phyloP scores from a whole-genome alignment of 1,140 invertebrate genomes.

The Riptortus pedestris region DNA sequence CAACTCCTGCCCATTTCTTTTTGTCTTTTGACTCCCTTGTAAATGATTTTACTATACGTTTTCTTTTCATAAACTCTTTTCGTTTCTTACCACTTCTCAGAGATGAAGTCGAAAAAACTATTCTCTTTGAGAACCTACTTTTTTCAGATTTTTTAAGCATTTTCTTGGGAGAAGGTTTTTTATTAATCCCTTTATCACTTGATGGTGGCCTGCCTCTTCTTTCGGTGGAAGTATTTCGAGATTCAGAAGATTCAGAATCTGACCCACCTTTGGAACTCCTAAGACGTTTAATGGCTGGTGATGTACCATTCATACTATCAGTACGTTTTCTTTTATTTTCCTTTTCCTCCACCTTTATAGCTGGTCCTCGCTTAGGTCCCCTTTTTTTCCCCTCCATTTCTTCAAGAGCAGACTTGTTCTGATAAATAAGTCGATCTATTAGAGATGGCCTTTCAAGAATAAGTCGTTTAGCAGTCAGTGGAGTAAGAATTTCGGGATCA shows the following conservation, averaged over 20 bases:
- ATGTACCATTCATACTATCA: conserved; percentile 1
- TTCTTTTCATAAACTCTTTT: conserved; percentile 12
- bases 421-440: conserved; percentile 20
- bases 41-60: background rate
- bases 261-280: background rate
- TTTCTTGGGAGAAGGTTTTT: conserved; percentile 8
- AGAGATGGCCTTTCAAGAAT: conserved; percentile 21
- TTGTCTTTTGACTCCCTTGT: background rate
- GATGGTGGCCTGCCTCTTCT: background rate
- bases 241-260: conserved; percentile 1
- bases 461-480: conserved; percentile 19
- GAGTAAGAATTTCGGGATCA: background rate
- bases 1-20: background rate
- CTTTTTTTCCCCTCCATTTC: conserved; percentile 9
- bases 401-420: conserved; percentile 20
- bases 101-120: background rate
- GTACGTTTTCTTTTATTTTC: conserved; percentile 13
- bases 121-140: conserved; percentile 7
- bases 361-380: background rate
- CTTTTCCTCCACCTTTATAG: conserved; percentile 2
- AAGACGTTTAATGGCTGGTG: conserved; percentile 5
- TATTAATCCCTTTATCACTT: background rate
- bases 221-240: background rate
- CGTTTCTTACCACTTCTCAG: conserved; percentile 21
- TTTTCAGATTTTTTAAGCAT: background rate